A percentile compares a stretch with the other conserved stretches of the same genome.
Evolutionary conservation across 2,113 vertebrate genomes (phyloP).

Genomic region (Sapayoa aenigma): DNA sequence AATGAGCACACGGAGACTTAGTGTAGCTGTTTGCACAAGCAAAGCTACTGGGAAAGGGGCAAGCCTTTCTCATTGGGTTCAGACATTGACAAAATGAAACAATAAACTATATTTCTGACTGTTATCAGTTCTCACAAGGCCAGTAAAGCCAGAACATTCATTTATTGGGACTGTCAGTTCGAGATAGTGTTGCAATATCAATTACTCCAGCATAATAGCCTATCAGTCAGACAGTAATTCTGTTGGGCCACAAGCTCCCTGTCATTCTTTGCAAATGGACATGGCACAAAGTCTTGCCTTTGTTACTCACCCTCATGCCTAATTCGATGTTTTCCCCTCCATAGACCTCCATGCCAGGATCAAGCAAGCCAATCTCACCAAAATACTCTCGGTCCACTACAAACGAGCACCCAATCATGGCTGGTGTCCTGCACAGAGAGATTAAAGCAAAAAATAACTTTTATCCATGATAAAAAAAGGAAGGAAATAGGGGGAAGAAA

Average conservation of each 20-base stretch:
- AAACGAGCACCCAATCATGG: slow-evolving; percentile 98
- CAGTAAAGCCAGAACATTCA: background rate
- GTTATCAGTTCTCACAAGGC: background rate
- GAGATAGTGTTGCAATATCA: background rate
- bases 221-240: background rate
- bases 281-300: background rate
- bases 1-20: background rate
- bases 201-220: background rate
- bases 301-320: slow-evolving; percentile 91
- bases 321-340: slow-evolving; percentile 97
- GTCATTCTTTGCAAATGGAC: background rate
- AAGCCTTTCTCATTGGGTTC: background rate
- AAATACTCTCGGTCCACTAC: slow-evolving; percentile 96
- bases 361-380: slow-evolving; percentile 92
- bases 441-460: background rate
- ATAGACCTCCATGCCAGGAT: slow-evolving; percentile 98
- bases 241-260: background rate
- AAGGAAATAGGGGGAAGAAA: background rate
- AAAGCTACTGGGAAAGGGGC: background rate
- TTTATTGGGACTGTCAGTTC: background rate
- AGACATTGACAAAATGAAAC: background rate
- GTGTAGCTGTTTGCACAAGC: background rate
- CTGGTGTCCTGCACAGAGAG: slow-evolving; percentile 84
- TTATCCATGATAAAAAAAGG: background rate
- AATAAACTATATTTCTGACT: slow-evolving; percentile 7